Evolutionary conservation across 2,888 invertebrate genomes (phyloP), one percentile per base, ranked within the genome.

Genomic region (Xestia c-nigrum): DNA sequence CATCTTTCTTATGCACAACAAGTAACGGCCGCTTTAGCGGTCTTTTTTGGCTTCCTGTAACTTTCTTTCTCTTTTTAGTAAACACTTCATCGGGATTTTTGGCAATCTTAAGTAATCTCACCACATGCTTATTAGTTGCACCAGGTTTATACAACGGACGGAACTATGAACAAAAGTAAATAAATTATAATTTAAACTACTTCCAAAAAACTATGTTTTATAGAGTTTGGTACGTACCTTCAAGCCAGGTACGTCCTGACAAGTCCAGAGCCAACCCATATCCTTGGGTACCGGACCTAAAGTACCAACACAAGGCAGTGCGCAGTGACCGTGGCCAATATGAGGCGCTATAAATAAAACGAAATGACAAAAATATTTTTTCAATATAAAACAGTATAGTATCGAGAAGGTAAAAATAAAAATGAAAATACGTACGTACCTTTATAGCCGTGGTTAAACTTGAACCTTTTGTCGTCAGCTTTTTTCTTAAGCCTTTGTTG

Each of bases 211-310:
- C 14, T 14, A 63, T 16, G 10, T 43, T 43, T 16, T 64, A 52
- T 24, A 50, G 1, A 24, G 46, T 9, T 43, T 12, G 24, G 12
- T 72, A 75, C 74, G 74, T 93, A 96, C 96, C 94, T 94, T 95
- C 81, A 96, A 76, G 65, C 96, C 97, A 68, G 96, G 94, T 52
- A 94, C 81, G 85, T 95, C 89, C 80, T 95, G 94, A 74, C 96
- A 93, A 80, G 91, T 96, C 97, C 97, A 97, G 46, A 96, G 88
- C 97, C 97, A 97, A n/a, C 97, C 97, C 96, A 96, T 97, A 50
- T 84, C 79, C 82, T 94, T 95, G 21, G 96, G 97, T 46, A 97
- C 96, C 75, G 86, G 81, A 57, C 89, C 90, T 65, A 94, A 77
- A 57, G 91, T 91, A 43, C 95, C 95, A 19, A 90, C 90, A 87